Evolutionary conservation across 2,888 invertebrate species (phyloP), one percentile per base, ranked within the genome.

Genomic region (Watsonalla cultraria): DNA sequence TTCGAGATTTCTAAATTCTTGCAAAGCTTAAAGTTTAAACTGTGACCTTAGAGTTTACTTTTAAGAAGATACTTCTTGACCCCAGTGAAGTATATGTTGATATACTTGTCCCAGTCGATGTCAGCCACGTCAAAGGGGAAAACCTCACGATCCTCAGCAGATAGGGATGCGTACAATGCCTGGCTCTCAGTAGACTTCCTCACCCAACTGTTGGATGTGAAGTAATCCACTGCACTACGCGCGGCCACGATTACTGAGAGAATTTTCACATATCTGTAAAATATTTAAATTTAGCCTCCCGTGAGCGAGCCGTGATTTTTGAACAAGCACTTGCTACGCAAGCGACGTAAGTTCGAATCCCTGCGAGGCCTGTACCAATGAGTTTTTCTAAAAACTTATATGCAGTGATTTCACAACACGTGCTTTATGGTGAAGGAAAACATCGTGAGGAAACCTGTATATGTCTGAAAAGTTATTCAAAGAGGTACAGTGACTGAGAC

Each of bases 31-130:
- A n/a, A n/a, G n/a, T n/a, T n/a, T n/a, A n/a, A n/a, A 24, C 24
- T 24, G 24, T n/a, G n/a, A n/a, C 24, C 24, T 24, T 24, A 24
- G 24, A 24, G 24, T 42, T 42, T 42, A 42, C 42, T 54, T 4
- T 52, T 11, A 13, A 59, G 39, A 14, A 76, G 55, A 60, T 68
- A 96, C 74, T 94, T 94, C 78, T 95, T 93, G 72, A 96, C 95
- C 55, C 97, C 97, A 69, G 95, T 86, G 51, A 95, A 93, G 78
- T 97, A 97, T 72, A 94, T 92, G 77, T 95, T 94, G 64, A 97
- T 91, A 80, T 97, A 98, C 37, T 93, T 91, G 35, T 94, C 92
- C 97, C 97, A 97, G 73, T 95, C 90, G 60, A 97, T 94, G 76
- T 93, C 91, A 57, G 91, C 90, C 24, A 95, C 94, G 77, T 97